Percentiles rank a stretch among this genome's conserved stretches.
These are phyloP conservation scores for Gisinianus flammeolus DNA, from an alignment of 2,888 invertebrate species.

Conservation along the genomic window DNA sequence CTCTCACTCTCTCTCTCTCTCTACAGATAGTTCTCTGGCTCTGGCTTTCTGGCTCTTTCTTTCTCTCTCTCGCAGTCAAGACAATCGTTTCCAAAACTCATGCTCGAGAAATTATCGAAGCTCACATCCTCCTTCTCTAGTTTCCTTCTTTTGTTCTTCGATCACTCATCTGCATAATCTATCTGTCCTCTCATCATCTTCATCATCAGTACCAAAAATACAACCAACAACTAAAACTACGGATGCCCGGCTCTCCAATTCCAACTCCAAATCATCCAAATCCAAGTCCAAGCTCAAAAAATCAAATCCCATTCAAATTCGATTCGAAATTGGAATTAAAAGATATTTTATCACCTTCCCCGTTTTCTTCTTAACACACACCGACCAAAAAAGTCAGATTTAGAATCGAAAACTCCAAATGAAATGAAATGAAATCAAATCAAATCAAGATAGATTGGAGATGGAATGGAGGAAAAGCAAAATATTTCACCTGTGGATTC, in stretches of 20 bases:
- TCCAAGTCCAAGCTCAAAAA: no score
- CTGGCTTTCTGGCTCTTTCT: neutral
- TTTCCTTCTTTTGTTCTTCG: conserved; percentile 35
- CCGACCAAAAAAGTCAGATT: no score
- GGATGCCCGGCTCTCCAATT: neutral
- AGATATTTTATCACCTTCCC: neutral
- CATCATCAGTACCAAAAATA: conserved; percentile 16
- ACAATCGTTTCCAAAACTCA: conserved; percentile 51
- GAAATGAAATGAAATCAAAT: no score
- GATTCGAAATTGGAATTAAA: no score
- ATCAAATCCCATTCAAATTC: no score
- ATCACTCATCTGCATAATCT: conserved; percentile 41
- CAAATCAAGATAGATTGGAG: no score
- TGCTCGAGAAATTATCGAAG: conserved; percentile 45
- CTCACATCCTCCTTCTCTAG: conserved; percentile 33
- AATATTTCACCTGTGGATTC: neutral
- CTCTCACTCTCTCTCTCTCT: neutral
- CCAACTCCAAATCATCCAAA: neutral
- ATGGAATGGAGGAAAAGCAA: no score
- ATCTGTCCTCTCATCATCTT: conserved; percentile 13
- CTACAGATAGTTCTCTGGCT: neutral
- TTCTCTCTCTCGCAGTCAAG: conserved; percentile 30
- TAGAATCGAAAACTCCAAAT: no score
- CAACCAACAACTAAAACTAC: neutral
- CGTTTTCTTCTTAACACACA: neutral